Evolutionary conservation across 2,113 vertebrate species (phyloP).

Genomic region (Carlito syrichta): DNA sequence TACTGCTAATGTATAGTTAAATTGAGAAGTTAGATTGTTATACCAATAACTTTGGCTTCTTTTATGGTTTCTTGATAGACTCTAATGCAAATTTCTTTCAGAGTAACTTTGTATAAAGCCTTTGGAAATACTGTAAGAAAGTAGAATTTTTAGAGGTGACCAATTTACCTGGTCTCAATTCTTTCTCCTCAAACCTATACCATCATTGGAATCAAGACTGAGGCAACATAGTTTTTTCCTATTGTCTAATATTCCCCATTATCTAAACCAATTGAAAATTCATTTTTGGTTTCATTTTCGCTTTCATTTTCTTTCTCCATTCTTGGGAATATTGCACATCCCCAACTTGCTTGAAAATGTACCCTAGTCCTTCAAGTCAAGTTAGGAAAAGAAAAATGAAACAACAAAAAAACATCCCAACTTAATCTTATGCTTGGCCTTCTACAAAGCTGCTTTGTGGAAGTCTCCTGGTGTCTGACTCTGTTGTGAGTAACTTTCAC

Average conservation of each 20-base stretch:
- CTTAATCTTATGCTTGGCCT: neutral
- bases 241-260: neutral
- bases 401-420: neutral
- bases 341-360: neutral
- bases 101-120: neutral
- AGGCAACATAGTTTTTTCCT: neutral
- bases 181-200: neutral
- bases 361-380: neutral
- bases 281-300: slow-evolving; percentile 18
- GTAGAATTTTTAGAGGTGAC: neutral
- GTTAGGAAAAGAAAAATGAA: neutral
- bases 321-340: neutral
- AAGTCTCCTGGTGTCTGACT: neutral
- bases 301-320: neutral
- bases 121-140: neutral
- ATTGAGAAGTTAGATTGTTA: neutral
- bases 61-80: neutral
- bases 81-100: neutral
- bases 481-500: neutral
- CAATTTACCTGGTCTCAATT: neutral
- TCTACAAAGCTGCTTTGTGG: neutral
- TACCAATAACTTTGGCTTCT: neutral
- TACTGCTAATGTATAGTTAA: neutral
- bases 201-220: neutral
- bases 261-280: neutral